Conservation (phyloP, 2,888 invertebrate genomes). For the Drosophila formosana region DNA sequence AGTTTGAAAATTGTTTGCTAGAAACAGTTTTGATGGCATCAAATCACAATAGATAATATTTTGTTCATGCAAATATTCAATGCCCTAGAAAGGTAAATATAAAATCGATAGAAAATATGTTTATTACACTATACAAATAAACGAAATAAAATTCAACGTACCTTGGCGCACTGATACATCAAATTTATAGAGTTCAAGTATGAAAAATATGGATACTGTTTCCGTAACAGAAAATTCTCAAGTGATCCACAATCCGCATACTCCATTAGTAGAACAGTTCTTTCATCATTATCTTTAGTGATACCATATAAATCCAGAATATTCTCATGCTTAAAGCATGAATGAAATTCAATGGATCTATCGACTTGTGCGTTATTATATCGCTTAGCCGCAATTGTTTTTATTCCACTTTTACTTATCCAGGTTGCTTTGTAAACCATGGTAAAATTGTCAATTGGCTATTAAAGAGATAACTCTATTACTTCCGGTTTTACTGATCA, state of each 20-base stretch:
- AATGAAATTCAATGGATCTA: background rate
- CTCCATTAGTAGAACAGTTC: background rate
- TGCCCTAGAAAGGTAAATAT: background rate
- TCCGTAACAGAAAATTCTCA: background rate
- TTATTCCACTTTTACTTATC: background rate
- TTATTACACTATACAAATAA: too few species aligned
- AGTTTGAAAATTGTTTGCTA: background rate
- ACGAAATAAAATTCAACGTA: background rate
- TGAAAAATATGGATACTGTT: background rate
- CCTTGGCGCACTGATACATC: background rate
- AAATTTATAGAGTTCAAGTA: background rate
- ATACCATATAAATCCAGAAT: background rate
- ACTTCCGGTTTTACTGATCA: too few species aligned
- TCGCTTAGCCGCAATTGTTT: background rate
- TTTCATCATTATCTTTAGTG: background rate
- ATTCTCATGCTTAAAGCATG: background rate
- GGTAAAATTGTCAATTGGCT: too few species aligned
- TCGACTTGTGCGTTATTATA: background rate
- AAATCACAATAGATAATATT: background rate
- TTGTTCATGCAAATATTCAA: background rate
- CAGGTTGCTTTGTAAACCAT: background rate
- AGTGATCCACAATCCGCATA: background rate
- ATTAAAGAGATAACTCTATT: too few species aligned
- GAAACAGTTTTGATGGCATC: background rate
- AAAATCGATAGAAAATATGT: background rate